phyloP scores from a whole-genome alignment of 2,797 vertebrate species.

The Chaenodraco wilsoni region DNA sequence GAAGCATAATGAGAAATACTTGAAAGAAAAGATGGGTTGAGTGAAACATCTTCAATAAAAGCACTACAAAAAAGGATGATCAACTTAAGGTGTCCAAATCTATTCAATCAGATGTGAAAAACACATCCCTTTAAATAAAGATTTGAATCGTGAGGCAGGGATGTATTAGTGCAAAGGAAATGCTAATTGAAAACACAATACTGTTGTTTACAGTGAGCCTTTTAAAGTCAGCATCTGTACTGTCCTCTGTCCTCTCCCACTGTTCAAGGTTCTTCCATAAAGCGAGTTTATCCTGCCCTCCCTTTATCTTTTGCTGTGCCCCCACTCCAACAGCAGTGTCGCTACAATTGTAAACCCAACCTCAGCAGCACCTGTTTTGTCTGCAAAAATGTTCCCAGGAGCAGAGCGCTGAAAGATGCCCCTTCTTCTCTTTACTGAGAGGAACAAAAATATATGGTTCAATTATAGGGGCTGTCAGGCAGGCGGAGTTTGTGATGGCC shows the following conservation, averaged over 20 bases:
- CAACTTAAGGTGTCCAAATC: neutral
- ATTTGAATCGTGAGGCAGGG: constrained; percentile 11
- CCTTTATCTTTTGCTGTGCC: constrained; percentile 38
- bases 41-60: neutral
- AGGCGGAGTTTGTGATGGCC: constrained; percentile 53
- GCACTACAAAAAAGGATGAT: too few relatives aligned
- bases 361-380: constrained; percentile 56
- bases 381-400: constrained; percentile 67
- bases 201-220: constrained; percentile 27
- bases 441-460: constrained; percentile 69
- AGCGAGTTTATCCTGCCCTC: constrained; percentile 27
- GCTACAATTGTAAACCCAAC: constrained; percentile 58
- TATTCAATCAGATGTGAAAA: constrained; percentile 4
- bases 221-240: constrained; percentile 15
- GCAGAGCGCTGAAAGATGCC: constrained; percentile 45
- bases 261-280: neutral
- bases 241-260: neutral
- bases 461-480: constrained; percentile 70
- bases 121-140: constrained; percentile 28
- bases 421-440: constrained; percentile 47
- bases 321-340: constrained; percentile 53
- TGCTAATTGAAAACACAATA: constrained; percentile 27
- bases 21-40: neutral
- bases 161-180: constrained; percentile 26
- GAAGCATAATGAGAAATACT: neutral